These are phyloP conservation scores for Alligator mississippiensis DNA, from an alignment of 2,113 vertebrate genomes.

Conservation along the genomic window DNA sequence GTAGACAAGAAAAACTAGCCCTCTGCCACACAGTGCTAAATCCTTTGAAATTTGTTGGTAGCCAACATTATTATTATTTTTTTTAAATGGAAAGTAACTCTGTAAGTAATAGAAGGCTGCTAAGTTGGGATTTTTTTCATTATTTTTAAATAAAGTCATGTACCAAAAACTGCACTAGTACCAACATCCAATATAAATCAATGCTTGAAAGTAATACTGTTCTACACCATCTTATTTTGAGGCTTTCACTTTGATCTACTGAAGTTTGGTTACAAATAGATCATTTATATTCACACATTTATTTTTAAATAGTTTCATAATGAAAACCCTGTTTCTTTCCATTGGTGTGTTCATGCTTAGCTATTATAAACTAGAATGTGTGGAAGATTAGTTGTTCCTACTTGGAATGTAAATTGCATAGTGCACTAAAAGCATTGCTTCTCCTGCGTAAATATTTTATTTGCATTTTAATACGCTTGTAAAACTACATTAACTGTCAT, in stretches of 20 bases:
- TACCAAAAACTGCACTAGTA: slow-evolving; percentile 6
- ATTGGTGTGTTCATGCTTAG: not conserved
- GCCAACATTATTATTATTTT: slow-evolving; percentile 49
- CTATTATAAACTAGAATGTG: slow-evolving; percentile 64
- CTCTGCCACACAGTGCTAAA: too few species aligned
- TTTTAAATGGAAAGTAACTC: slow-evolving; percentile 57
- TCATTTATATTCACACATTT: slow-evolving; percentile 76
- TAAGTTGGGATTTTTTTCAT: slow-evolving; percentile 4
- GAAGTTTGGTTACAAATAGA: slow-evolving; percentile 68
- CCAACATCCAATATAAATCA: slow-evolving; percentile 60
- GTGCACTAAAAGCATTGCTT: slow-evolving; percentile 57
- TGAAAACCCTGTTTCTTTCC: slow-evolving; percentile 63
- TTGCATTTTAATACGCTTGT: slow-evolving; percentile 70
- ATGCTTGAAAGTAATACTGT: slow-evolving; percentile 42
- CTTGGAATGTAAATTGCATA: slow-evolving; percentile 68
- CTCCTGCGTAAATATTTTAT: slow-evolving; percentile 70
- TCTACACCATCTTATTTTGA: slow-evolving; percentile 65
- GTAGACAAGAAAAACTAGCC: not conserved
- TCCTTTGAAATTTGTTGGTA: not conserved
- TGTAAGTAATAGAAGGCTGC: slow-evolving; percentile 56
- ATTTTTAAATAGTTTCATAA: slow-evolving; percentile 75
- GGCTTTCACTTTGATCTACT: slow-evolving; percentile 64
- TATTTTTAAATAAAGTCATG: slow-evolving; percentile 44
- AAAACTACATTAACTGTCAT: slow-evolving; percentile 65
- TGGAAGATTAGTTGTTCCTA: slow-evolving; percentile 70